Conservation (phyloP, 2,797 vertebrate species). For the Gephyroberyx darwinii region DNA sequence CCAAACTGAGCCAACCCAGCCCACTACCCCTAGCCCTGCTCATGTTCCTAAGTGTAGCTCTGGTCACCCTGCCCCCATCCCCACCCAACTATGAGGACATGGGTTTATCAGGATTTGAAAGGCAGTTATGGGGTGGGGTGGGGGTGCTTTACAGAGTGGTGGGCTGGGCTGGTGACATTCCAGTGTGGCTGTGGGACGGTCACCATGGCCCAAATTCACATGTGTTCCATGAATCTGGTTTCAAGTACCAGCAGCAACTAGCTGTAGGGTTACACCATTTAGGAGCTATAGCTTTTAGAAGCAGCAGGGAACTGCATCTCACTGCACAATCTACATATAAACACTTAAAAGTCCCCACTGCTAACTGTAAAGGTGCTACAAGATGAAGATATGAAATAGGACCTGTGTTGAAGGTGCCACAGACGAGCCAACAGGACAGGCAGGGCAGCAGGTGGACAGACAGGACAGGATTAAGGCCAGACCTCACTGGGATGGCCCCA, state of each 20-base stretch:
- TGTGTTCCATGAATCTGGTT: slow-evolving; percentile 61
- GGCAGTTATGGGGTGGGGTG: slow-evolving; percentile 41
- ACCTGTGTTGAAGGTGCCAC: slow-evolving; percentile 4
- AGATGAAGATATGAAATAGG: background rate
- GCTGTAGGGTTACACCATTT: slow-evolving; percentile 28
- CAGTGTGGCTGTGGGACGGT: slow-evolving; percentile 41
- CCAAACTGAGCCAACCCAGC: slow-evolving; percentile 3
- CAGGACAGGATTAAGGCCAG: slow-evolving; percentile 73
- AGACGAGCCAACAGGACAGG: slow-evolving; percentile 42
- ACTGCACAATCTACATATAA: slow-evolving; percentile 4
- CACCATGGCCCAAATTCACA: slow-evolving; percentile 42
- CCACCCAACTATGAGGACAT: slow-evolving; percentile 52
- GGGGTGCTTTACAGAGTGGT: slow-evolving; percentile 64
- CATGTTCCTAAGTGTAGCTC: slow-evolving; percentile 42
- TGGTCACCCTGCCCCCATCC: slow-evolving; percentile 41
- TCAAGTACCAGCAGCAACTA: slow-evolving; percentile 32
- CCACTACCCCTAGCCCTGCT: slow-evolving; percentile 12
- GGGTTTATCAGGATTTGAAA: slow-evolving; percentile 73
- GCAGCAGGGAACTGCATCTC: background rate
- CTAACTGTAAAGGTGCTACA: background rate
- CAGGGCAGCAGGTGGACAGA: slow-evolving; percentile 62
- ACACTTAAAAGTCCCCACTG: slow-evolving; percentile 3
- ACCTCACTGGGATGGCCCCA: slow-evolving; percentile 55
- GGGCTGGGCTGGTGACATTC: slow-evolving; percentile 66
- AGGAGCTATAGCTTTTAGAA: background rate